A percentile compares a stretch with the other conserved stretches of the same genome.
Conservation (phyloP, 1,140 invertebrate species). For the silkworm (Bombyx mori) region ASM3026992v2 NC_085117.1:12743001-12743500, state of each 20-base stretch:
- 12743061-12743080: too few relatives aligned
- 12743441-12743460: not conserved
- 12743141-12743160: slow-evolving; percentile 36
- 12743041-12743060: too few relatives aligned
- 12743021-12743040: too few relatives aligned
- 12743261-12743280: slow-evolving; percentile 36
- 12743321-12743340: too few relatives aligned
- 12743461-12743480: too few relatives aligned
- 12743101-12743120: slow-evolving; percentile 31
- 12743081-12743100: too few relatives aligned
- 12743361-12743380: too few relatives aligned
- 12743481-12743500: slow-evolving; percentile 1
- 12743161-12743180: slow-evolving; percentile 41
- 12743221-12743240: slow-evolving; percentile 55
- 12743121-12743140: slow-evolving; percentile 53
- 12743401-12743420: not conserved
- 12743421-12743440: not conserved
- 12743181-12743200: slow-evolving; percentile 35
- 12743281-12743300: too few relatives aligned
- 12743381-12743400: too few relatives aligned
- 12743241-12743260: slow-evolving; percentile 46
- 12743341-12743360: too few relatives aligned
- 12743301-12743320: too few relatives aligned
- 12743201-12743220: slow-evolving; percentile 36
- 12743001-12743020: too few relatives aligned